Evolutionary conservation across 2,888 invertebrate species (phyloP), one percentile per base, ranked within the genome.

Genomic region (Subacronicta megacephala): DNA sequence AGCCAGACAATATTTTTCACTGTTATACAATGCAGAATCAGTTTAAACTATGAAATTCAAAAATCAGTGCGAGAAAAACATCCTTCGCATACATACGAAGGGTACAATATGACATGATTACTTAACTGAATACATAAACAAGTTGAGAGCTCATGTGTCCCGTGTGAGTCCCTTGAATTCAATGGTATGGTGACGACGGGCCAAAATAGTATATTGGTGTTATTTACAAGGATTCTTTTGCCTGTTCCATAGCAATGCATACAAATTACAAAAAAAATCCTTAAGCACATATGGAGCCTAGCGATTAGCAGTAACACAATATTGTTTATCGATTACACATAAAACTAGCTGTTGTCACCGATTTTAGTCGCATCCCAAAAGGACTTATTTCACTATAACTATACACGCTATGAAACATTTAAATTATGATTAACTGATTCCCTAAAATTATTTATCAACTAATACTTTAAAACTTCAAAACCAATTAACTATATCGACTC

Each of bases 121-220:
- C 72, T 81, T 82, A 29, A 29, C 75, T 76, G 77, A 84, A 82
- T 83, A 80, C 80, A 83, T 81, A 81, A 79, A 83, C 72, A 81
- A 83, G 75, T 79, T 61, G 67, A 71, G 60, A 71, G 69, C 78
- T 81, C 81, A 82, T 85, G 80, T 85, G 81, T 52, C 44, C 20
- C n/a, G n/a, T n/a, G 45, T 50, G 43, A 47, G 53, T 33, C 59
- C 31, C 42, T 63, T 53, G 33, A 61, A 68, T 46, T 51, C 38
- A 61, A 68, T 46, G 64, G 57, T 53, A 55, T 62, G 49, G 52
- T 63, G 71, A 60, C 68, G 60, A 55, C 33, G 49, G 62, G 37
- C 70, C 72, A 72, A 79, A 76, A 74, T 72, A 64, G 47, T 53
- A 62, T 43, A 67, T 75, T 70, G 42, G 26, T 20, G 47, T 62